Percentiles rank a stretch among this genome's conserved stretches.
These are phyloP conservation scores for Nothoprocta perdicaria DNA, from an alignment of 2,113 vertebrate species.

Conservation along the genomic window DNA sequence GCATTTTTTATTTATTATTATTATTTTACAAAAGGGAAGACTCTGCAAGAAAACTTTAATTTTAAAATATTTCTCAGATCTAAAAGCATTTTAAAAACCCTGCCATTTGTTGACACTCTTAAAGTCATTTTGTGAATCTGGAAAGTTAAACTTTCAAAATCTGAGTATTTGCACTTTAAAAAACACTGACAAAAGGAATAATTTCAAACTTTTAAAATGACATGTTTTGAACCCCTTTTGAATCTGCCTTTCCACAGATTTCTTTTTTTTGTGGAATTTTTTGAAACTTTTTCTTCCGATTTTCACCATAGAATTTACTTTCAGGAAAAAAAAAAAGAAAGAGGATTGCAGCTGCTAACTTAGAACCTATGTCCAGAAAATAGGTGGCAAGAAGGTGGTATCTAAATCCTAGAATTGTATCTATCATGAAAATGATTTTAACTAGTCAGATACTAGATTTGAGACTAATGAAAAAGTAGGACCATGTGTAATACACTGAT, in stretches of 20 bases:
- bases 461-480: not conserved
- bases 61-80: not conserved
- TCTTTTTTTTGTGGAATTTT: too few species aligned
- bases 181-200: not conserved
- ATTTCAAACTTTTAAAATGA: not conserved
- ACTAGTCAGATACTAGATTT: not conserved
- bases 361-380: not conserved
- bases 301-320: not conserved
- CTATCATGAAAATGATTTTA: not conserved
- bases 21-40: not conserved
- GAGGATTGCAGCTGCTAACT: not conserved
- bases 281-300: not conserved
- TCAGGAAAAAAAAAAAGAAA: not conserved
- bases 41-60: not conserved
- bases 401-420: not conserved
- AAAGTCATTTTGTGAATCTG: not conserved
- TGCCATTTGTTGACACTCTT: not conserved
- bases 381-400: not conserved
- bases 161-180: not conserved
- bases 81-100: not conserved
- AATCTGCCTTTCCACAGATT: not conserved
- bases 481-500: rapidly evolving
- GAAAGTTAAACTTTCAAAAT: not conserved
- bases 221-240: not conserved
- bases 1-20: too few species aligned